phyloP scores from a whole-genome alignment of 2,113 vertebrate species.

The Crotalus helleri region DNA sequence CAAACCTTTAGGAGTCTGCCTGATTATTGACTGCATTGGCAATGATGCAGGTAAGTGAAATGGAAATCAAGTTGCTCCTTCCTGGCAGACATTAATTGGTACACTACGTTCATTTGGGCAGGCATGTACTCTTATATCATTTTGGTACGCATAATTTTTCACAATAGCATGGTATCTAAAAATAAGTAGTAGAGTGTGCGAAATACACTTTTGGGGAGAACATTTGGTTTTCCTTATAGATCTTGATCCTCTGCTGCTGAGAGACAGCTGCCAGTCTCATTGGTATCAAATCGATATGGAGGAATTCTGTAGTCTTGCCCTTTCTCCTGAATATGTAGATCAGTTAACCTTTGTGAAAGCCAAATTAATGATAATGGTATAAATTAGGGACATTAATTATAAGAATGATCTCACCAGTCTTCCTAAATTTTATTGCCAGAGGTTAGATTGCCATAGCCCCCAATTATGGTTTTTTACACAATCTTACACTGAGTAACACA shows the following conservation, averaged over 20 bases:
- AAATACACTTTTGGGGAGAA: too few species aligned
- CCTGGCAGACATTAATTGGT: neutral
- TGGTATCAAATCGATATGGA: too few species aligned
- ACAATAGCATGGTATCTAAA: neutral
- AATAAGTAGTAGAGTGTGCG: neutral
- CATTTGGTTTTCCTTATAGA: too few species aligned
- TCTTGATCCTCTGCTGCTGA: too few species aligned
- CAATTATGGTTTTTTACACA: neutral
- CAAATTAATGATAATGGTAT: neutral
- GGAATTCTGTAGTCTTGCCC: too few species aligned
- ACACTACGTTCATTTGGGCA: neutral
- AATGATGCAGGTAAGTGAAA: constrained; percentile 79
- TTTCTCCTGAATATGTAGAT: neutral
- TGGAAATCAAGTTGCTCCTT: constrained; percentile 2
- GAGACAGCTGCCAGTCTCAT: too few species aligned
- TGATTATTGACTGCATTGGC: constrained; percentile 91
- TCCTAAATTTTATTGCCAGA: neutral
- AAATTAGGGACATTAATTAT: neutral
- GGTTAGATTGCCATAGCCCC: neutral
- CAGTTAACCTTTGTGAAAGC: neutral
- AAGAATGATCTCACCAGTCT: neutral
- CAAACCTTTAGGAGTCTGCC: constrained; percentile 79
- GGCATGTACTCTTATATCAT: neutral
- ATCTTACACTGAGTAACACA: neutral
- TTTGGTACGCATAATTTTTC: neutral